Evolutionary conservation across 1,140 invertebrate species (phyloP), one percentile per base, ranked within the genome.

Genomic region (Drosophila orena): DNA sequence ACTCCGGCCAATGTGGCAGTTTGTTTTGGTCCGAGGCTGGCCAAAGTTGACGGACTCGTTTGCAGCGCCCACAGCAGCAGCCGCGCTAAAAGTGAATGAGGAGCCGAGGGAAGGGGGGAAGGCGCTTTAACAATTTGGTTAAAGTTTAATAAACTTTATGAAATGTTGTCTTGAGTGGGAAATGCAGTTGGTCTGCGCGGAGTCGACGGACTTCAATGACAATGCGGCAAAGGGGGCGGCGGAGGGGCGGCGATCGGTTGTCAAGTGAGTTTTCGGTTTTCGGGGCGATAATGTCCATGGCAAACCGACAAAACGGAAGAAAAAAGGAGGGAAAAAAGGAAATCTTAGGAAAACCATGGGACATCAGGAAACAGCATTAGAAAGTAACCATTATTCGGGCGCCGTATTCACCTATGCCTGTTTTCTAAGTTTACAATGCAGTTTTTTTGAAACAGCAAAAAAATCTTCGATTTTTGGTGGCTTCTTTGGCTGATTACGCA

Each of bases 61-160:
- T 88, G 68, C 52, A 38, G 75, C 79, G 83, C 78, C 83, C 56
- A 72, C 78, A 65, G 81, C 73, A 49, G 57, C 68, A 50, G 69
- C 68, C 44, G 57, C 68, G 47, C 47, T 61, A 81, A 89, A 89
- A 88, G 84, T 79, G 84, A 89, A 89, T 89, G 84, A 12, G 60
- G 35, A 22, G 24, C 14, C 24, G 20, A 1, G 35, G 12, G 35
- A 4, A 37, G 40, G 50, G 43, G 52, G 52, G 64, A 46, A 64
- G 83, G 60, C 78, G 83, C 79, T 73, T 81, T 83, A 88, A 88
- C 83, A 88, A 88, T 88, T 88, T 88, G 83, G 83, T 60, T 88
- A 88, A 86, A 88, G 83, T 88, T 88, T 88, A 88, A 88, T 88
- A 88, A 88, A 88, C 83, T 89, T 88, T 88, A 88, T 88, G 83